Conservation (phyloP, 1,140 invertebrate genomes). For the Diorhabda elongata region DNA sequence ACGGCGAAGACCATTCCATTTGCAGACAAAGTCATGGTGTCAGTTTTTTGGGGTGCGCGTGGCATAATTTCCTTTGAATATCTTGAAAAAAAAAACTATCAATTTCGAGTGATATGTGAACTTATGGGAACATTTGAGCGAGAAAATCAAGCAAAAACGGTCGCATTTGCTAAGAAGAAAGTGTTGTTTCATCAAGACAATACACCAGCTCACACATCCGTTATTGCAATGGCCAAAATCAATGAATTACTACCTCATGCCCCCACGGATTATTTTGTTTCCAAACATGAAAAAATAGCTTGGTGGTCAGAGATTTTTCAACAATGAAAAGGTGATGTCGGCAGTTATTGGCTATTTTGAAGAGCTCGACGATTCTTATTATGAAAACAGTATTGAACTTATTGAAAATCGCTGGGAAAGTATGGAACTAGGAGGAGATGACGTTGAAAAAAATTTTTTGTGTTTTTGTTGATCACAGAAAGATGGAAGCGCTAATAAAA, state of each 20-base stretch:
- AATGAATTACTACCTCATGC: constrained; percentile 27
- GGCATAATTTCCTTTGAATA: constrained; percentile 31
- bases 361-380: no score
- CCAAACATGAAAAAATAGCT: no score
- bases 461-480: no score
- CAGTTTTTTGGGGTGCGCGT: neutral
- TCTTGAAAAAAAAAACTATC: constrained; percentile 48
- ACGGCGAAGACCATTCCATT: neutral
- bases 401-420: no score
- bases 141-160: constrained; percentile 36
- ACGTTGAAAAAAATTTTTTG: no score
- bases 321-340: no score
- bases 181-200: constrained; percentile 34
- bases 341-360: no score
- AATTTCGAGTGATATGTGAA: constrained; percentile 44
- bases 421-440: no score
- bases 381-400: no score
- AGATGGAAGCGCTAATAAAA: no score
- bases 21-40: neutral
- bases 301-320: no score
- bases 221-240: constrained; percentile 41
- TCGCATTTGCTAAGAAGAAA: constrained; percentile 41
- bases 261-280: no score
- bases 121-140: constrained; percentile 39
- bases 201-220: constrained; percentile 34